Evolutionary conservation across 2,888 invertebrate genomes (phyloP), one percentile per base, ranked within the genome.

Genomic region (Drosophila pseudotalamancana): DNA sequence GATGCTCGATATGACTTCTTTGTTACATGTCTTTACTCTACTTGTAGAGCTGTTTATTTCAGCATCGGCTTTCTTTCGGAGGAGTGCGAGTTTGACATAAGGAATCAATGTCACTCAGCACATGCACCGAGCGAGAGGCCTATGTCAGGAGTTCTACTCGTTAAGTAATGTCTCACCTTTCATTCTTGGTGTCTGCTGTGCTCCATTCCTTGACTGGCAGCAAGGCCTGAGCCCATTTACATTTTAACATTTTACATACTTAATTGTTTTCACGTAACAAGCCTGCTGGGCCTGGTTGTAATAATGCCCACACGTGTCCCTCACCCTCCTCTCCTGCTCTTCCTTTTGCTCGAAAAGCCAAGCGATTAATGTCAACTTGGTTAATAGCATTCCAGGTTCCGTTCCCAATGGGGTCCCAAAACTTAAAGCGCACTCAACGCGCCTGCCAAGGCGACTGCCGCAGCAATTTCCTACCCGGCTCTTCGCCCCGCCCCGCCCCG

Each of bases 361-460:
- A 69, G 65, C 83, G 88, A 84, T 84, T 84, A 84, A 84, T 84
- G 83, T 87, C 83, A 84, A 87, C 74, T 82, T 79, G 72, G 86
- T 87, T 84, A 84, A 84, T 87, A 77, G 86, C 86, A 83, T 83
- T 82, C 77, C 87, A 60, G 56, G 73, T 79, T 73, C 46, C 59
- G 66, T 48, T 56, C 62, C 53, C 74, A 55, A 65, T 55, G 79
- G 51, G 54, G 69, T 53, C 31, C 62, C 50, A 59, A 70, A 81
- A 79, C 84, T 81, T 81, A 65, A 80, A 77, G 82, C 70, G 53
- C 71, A 68, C 53, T 65, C 53, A 51, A 9, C 35, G 14, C 25
- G 34, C 5, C 21, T 39, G 62, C 50, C 39, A 51, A 66, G 67
- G 31, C 70, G 34, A 43, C 60, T 32, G 72, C 25, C 57, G 35